phyloP scores from a whole-genome alignment of 2,888 invertebrate species.

The Dicycla oo region DNA sequence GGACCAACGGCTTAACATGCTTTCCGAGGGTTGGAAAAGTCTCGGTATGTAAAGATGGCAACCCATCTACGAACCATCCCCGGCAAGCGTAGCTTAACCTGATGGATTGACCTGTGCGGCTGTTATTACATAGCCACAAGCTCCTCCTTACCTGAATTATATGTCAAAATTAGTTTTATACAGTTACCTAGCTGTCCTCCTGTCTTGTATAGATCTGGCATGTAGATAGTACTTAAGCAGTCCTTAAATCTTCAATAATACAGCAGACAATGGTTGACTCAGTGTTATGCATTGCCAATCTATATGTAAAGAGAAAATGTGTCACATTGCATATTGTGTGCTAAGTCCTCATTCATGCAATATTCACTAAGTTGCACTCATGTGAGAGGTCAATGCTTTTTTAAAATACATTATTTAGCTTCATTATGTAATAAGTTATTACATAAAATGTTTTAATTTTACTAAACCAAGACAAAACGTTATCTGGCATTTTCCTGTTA shows the following conservation, averaged over 20 bases:
- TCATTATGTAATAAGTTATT: neutral
- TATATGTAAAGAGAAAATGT: constrained; percentile 36
- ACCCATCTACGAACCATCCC: too few relatives aligned
- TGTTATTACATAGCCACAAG: too few relatives aligned
- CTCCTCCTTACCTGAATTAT: too few relatives aligned
- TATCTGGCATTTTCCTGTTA: neutral
- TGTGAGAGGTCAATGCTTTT: constrained; percentile 27
- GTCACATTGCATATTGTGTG: constrained; percentile 45
- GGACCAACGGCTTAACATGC: too few relatives aligned
- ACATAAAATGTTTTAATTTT: neutral
- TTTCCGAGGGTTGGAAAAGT: too few relatives aligned
- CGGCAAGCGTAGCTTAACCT: too few relatives aligned
- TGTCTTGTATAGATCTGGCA: too few relatives aligned
- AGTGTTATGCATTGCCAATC: constrained; percentile 35
- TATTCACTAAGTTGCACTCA: constrained; percentile 28
- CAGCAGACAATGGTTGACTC: constrained; percentile 7
- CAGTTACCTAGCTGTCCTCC: neutral
- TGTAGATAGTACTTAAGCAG: neutral
- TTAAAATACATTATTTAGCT: constrained; percentile 1
- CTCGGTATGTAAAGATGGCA: too few relatives aligned
- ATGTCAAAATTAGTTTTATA: neutral
- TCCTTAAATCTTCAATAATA: constrained; percentile 3
- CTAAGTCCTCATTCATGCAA: constrained; percentile 42
- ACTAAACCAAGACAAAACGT: neutral
- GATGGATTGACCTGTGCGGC: too few relatives aligned